Evolutionary conservation across 2,888 invertebrate genomes (phyloP), one percentile per base, ranked within the genome.

Genomic region (Erebia palarica): DNA sequence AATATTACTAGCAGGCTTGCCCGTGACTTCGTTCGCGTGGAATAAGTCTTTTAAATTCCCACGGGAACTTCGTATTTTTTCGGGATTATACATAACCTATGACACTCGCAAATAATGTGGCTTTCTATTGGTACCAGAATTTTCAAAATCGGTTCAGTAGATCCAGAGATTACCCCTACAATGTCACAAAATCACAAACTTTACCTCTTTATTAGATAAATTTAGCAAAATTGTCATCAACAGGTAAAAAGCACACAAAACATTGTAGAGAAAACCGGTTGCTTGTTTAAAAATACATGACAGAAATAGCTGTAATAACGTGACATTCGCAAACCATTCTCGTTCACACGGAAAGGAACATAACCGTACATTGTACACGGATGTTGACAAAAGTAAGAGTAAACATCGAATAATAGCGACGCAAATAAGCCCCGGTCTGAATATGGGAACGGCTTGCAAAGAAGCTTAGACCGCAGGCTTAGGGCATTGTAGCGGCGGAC

Each of bases 351-450:
- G 60, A 73, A 69, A 75, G 66, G 60, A 58, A 61, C 49, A 72
- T 68, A 69, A 71, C 69, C 68, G 69, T 63, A 55, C 63, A 42
- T 9, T 42, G 65, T 72, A 61, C 71, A 70, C 68, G 70, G 72
- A 65, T 72, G 67, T 63, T 66, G 60, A 77, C 81, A 81, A 82
- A 82, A 84, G 84, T 82, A 78, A 76, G 73, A 79, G 82, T 81
- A 86, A 85, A 85, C 85, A 85, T 79, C 77, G 69, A 69, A 75
- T 75, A 74, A 74, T 74, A 75, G 77, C 77, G 76, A 70, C 69
- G 83, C 79, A 84, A 86, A 86, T 84, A 84, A 79, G 80, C 80
- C 73, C 81, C 71, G 61, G 66, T 66, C 66, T 81, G 82, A 82
- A 84, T 80, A 73, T 77, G 73, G 73, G 70, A 71, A 66, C 67